Evolutionary conservation across 1,140 invertebrate genomes (phyloP), one percentile per base, ranked within the genome.

Genomic region (Microplitis mediator): DNA sequence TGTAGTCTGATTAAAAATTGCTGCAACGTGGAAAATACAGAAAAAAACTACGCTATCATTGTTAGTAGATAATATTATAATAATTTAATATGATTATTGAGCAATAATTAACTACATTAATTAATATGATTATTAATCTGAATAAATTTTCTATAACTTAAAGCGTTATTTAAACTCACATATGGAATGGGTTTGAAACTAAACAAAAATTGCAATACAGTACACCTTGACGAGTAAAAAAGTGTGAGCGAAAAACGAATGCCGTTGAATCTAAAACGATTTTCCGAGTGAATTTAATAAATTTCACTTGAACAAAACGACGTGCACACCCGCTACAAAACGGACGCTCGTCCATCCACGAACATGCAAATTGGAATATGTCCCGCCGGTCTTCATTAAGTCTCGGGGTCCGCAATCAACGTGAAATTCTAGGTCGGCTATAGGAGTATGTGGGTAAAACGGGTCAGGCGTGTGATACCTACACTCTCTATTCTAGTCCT

Each of bases 371-470:
- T 81, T 80, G 73, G 72, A 75, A 75, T 66, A 65, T 70, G 58
- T 74, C 56, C 74, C 74, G 74, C 58, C 67, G 56, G 76, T 80
- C 76, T 78, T 80, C 75, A 81, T 80, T 76, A 81, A 78, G 74
- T 80, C 62, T 39, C 58, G 58, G 23, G 31, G 58, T 75, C 75
- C 58, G 76, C 73, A 79, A 78, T 80, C 77, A 75, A 73, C 16
- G 73, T 50, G 63, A 16, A 39, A 23, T 60, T 35, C 52, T 54
- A 60, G 45, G 56, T 36, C 50, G 51, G 65, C 31, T 64, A 51
- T 66, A 61, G 45, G 32, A 45, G 39, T 45, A 45, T 45, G 13
- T 34, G 31, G 9, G 58, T 31, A 60, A 34, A 60, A 16, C 16
- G 52, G 16, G 16, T 16, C 69, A 32, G 35, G 8, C 45, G 4